These are phyloP conservation scores for Lichenostomus cassidix DNA, from an alignment of 2,113 vertebrate genomes.

Conservation along the genomic window DNA sequence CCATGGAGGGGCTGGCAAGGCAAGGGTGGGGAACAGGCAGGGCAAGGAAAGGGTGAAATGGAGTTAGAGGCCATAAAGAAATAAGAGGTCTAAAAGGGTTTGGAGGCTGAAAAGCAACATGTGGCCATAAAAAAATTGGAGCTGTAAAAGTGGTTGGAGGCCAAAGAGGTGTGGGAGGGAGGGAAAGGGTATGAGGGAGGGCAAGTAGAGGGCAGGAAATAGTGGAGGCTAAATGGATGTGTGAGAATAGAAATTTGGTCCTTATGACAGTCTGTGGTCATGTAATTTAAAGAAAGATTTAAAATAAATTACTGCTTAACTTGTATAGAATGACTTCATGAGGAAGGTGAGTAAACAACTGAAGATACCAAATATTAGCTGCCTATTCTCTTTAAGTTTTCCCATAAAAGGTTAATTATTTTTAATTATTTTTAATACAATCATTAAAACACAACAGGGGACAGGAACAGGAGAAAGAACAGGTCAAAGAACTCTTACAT, in stretches of 20 bases:
- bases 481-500: neutral
- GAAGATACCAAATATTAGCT: neutral
- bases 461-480: neutral
- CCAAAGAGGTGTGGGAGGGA: neutral
- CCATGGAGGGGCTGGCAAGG: no score
- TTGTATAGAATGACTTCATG: neutral
- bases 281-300: neutral
- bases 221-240: no score
- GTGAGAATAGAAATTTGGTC: neutral
- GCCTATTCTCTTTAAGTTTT: neutral
- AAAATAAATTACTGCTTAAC: neutral
- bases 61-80: neutral
- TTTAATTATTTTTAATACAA: neutral
- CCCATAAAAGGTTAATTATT: neutral
- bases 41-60: neutral
- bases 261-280: neutral
- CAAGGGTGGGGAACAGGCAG: neutral
- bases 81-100: neutral
- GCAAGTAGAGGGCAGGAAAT: neutral
- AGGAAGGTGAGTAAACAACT: neutral
- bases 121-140: neutral
- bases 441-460: neutral
- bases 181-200: neutral
- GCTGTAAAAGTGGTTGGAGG: neutral
- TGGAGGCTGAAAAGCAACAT: neutral